Conservation (phyloP, 2,113 vertebrate genomes). For the Petroica traversi region DNA sequence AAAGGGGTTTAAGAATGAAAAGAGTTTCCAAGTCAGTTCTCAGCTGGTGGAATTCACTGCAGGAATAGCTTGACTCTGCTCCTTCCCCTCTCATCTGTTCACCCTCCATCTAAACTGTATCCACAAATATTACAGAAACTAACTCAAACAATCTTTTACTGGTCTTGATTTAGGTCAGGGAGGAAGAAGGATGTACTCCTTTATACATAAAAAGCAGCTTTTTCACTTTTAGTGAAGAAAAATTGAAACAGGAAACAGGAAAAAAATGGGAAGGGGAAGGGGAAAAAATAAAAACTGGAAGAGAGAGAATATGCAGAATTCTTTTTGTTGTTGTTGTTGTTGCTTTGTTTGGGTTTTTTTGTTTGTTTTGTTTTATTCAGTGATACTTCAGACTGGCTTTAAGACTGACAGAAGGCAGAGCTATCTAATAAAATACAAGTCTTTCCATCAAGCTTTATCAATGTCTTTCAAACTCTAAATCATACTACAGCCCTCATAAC, state of each 20-base stretch:
- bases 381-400: neutral
- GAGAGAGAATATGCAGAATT: neutral
- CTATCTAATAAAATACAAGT: neutral
- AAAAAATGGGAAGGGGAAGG: neutral
- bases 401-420: neutral
- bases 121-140: neutral
- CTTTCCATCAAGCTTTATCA: neutral
- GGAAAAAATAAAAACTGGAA: neutral
- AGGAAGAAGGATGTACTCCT: neutral
- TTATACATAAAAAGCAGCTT: neutral
- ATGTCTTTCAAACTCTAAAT: neutral
- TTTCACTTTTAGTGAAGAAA: neutral
- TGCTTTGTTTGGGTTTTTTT: too few species aligned
- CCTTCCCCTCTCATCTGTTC: neutral
- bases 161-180: neutral
- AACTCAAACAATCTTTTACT: neutral
- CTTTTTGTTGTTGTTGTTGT: too few species aligned
- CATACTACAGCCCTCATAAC: neutral
- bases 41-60: neutral
- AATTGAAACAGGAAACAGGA: neutral
- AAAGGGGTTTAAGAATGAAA: neutral
- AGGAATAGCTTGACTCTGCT: neutral
- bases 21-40: neutral
- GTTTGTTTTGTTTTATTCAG: neutral
- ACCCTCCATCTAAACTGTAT: neutral